These are phyloP conservation scores for Peromyscus polionotus DNA, from an alignment of 2,113 vertebrate genomes.

Conservation along the genomic window DNA sequence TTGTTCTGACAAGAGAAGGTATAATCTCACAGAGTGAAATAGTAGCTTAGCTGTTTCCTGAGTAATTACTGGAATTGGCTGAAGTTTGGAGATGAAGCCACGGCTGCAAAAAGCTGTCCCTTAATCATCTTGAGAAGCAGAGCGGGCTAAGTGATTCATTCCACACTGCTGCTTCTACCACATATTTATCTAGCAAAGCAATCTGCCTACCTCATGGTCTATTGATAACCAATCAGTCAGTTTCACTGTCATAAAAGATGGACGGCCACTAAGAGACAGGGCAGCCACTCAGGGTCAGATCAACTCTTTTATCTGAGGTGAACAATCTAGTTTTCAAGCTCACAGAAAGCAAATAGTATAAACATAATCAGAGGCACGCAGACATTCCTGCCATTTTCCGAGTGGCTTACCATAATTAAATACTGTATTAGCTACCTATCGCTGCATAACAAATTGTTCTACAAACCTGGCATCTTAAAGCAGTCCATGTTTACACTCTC, in stretches of 20 bases:
- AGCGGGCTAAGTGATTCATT: not conserved
- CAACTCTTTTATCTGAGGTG: not conserved
- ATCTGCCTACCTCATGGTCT: not conserved
- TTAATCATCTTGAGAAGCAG: conserved; percentile 5
- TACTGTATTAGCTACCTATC: conserved; percentile 8
- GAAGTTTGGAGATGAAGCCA: conserved; percentile 12
- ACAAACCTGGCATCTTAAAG: not conserved
- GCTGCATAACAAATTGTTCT: not conserved
- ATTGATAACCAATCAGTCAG: not conserved
- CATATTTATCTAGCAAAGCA: conserved; percentile 22
- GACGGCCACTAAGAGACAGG: not conserved
- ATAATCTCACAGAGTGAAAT: conserved; percentile 44
- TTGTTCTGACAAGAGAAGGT: conserved; percentile 32
- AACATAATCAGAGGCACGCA: conserved; percentile 40
- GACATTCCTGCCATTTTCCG: not conserved
- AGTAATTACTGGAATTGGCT: conserved; percentile 28
- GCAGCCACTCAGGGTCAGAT: not conserved
- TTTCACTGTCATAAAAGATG: conserved; percentile 34
- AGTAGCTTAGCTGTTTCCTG: conserved; percentile 17
- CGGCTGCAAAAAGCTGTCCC: not conserved
- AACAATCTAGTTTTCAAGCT: conserved; percentile 5
- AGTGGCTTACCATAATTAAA: conserved; percentile 27
- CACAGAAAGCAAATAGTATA: conserved; percentile 15
- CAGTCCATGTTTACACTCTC: not conserved
- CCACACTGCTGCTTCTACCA: not conserved